phyloP scores from a whole-genome alignment of 1,140 invertebrate genomes.

The Akabosia matsudoensis region DNA sequence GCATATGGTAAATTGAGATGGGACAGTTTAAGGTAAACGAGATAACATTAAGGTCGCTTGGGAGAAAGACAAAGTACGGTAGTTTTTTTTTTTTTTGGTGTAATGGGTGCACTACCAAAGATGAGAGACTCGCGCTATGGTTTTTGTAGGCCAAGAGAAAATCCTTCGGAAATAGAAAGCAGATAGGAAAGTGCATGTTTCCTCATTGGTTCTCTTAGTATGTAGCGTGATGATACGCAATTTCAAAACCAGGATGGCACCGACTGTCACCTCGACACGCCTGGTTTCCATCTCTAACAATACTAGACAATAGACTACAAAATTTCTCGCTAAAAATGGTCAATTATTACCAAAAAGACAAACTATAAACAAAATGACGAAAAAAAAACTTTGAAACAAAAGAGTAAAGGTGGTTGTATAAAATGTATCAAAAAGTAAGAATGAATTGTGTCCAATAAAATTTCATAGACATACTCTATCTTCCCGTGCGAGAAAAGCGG shows the following conservation, averaged over 20 bases:
- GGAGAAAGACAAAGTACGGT: not conserved
- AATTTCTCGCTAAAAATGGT: constrained; percentile 3
- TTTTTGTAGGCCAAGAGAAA: not conserved
- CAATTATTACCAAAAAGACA: not conserved
- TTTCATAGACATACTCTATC: constrained; percentile 20
- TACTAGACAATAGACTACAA: not conserved
- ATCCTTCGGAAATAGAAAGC: too few relatives aligned
- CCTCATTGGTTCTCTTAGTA: too few relatives aligned
- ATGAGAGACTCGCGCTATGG: not conserved
- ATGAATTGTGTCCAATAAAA: constrained; percentile 7
- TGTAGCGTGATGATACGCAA: constrained; percentile 45
- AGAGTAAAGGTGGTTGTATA: too few relatives aligned
- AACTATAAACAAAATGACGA: not conserved
- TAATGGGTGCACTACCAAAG: not conserved
- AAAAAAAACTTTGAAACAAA: too few relatives aligned
- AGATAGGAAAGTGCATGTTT: too few relatives aligned
- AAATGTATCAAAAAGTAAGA: too few relatives aligned
- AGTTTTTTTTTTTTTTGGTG: constrained; percentile 2
- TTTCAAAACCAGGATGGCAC: constrained; percentile 44
- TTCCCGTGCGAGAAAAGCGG: not conserved
- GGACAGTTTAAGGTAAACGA: constrained; percentile 7
- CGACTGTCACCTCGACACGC: constrained; percentile 42
- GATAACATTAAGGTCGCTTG: not conserved
- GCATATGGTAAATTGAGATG: constrained; percentile 17
- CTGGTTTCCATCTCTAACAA: not conserved